These are phyloP conservation scores for Scaptomyza graminum DNA, from an alignment of 1,140 invertebrate species.

Conservation along the genomic window DNA sequence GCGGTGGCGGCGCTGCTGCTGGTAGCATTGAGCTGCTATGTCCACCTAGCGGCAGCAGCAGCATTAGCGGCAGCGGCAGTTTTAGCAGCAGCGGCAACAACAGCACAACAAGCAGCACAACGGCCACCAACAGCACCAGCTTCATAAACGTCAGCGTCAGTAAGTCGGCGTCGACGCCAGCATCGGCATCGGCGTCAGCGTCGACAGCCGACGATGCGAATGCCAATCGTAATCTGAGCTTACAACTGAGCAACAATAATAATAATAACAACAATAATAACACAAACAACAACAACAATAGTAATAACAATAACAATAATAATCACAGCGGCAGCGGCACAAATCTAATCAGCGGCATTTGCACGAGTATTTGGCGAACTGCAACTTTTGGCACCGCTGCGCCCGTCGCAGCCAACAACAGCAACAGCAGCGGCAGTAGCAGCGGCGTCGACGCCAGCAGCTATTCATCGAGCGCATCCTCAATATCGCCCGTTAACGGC, in stretches of 20 bases:
- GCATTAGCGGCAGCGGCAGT: conserved; percentile 64
- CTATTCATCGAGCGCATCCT: conserved; percentile 54
- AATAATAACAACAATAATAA: conserved; percentile 26
- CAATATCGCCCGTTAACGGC: conserved; percentile 34
- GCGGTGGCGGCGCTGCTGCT: conserved; percentile 15
- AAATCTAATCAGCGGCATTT: conserved; percentile 72
- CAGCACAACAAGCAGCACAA: conserved; percentile 61
- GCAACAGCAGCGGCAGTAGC: conserved; percentile 6
- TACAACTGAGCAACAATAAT: conserved; percentile 45
- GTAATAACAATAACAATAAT: conserved; percentile 17
- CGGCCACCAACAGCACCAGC: conserved; percentile 49
- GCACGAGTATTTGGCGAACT: conserved; percentile 70
- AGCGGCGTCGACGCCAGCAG: conserved; percentile 12
- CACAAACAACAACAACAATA: conserved; percentile 28
- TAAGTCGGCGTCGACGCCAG: conserved; percentile 12
- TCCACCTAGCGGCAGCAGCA: conserved; percentile 70
- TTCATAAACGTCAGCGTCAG: conserved; percentile 25
- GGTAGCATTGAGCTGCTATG: conserved; percentile 65
- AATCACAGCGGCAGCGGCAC: conserved; percentile 12
- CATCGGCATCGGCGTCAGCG: conserved; percentile 17
- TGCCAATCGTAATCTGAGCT: conserved; percentile 49
- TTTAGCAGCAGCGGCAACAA: conserved; percentile 69
- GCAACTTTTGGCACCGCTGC: conserved; percentile 72
- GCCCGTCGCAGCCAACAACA: conserved; percentile 34
- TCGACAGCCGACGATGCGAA: conserved; percentile 35